Conservation (phyloP, 2,113 vertebrate genomes). For the Erythrolamprus reginae region DNA sequence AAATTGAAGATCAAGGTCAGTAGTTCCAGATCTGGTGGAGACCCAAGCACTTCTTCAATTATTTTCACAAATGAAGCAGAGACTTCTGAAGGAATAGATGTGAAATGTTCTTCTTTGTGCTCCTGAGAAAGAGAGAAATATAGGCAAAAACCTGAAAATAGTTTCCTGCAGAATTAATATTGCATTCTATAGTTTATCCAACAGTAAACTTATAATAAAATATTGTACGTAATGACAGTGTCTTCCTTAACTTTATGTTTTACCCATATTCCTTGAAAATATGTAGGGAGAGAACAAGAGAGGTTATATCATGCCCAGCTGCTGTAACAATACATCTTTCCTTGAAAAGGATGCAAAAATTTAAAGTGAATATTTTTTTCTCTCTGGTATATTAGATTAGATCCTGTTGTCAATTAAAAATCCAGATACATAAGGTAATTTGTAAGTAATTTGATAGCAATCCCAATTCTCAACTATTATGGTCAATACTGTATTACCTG, state of each 20-base stretch:
- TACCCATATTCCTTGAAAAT: neutral
- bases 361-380: neutral
- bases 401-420: neutral
- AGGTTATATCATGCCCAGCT: neutral
- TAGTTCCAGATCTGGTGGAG: constrained; percentile 91
- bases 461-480: neutral
- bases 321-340: neutral
- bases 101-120: constrained; percentile 87
- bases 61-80: constrained; percentile 96
- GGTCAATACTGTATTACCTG: neutral
- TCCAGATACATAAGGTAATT: neutral
- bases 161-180: neutral
- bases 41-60: constrained; percentile 96
- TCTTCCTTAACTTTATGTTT: neutral
- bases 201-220: neutral
- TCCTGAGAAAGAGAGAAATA: constrained; percentile 72
- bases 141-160: neutral
- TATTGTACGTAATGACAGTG: neutral
- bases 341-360: neutral
- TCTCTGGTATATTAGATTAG: neutral
- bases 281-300: neutral
- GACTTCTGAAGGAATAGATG: constrained; percentile 84
- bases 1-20: constrained; percentile 91
- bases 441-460: neutral
- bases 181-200: neutral